Base-by-base conservation (phyloP, 2,113 vertebrate genomes). In the Heterochromis multidens region DNA sequence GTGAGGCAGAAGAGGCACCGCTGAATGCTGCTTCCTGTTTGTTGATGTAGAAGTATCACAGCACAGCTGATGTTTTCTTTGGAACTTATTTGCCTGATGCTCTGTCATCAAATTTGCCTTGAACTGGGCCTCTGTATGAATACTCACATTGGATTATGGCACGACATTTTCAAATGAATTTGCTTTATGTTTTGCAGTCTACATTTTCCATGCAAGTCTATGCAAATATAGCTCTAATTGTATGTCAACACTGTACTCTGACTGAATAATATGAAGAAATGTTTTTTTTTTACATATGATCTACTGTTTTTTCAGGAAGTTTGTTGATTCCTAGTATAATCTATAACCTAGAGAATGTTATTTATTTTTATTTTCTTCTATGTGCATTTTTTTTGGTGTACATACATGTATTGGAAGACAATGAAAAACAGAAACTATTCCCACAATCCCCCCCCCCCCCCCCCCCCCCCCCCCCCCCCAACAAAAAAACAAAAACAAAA, bases 81-180 rank as follows among this genome's bases (percentile, higher is more conserved):
- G 61, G 17, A 23, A 3, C 80, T 58, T 33, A 85, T 88, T 88
- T 90, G 86, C 88, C 87, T 93, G 84, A 37, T 63, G 23, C 25
- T 43, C 35, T 85, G 56, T 87, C 17, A 80, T 87, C 11, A 23
- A 7, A 90, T 87, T 83, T 85, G 77, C 61, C 54, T 87, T 29
- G 57, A 86, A 82, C 72, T 31, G 62, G 43, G 52, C 65, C 9
- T 43, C 56, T 8, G 14, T 77, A 12, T 65, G 76, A 84, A 52
- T 72, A 60, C 74, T 60, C 58, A 33, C 27, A 16, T 54, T 54
- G 35, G 46, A 79, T 84, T 37, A 65, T 49, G 35, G 76, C 46
- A 80, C 9, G 23, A 3, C 79, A 77, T 84, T 19, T 19, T 52
- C 16, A 13, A 17, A 40, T 46, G 56, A 77, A 83, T 57, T 79